A percentile compares a stretch with the other conserved stretches of the same genome.
Evolutionary conservation across 2,113 vertebrate genomes (phyloP).

Genomic region (Hypanus sabinus): DNA sequence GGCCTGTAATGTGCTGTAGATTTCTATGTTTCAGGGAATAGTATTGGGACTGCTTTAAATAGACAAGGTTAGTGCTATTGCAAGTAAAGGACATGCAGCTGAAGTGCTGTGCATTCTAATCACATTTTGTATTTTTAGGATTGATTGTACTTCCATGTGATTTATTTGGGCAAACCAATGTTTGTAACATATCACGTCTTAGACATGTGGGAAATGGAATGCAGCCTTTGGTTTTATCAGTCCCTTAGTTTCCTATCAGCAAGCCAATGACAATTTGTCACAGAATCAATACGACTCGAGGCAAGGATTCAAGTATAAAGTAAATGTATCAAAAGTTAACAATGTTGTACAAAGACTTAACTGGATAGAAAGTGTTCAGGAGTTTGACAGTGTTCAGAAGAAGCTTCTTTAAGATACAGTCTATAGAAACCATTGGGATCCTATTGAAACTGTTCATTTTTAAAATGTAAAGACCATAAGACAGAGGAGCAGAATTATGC

Average conservation of each 20-base stretch:
- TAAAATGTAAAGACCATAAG: neutral
- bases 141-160: too few relatives aligned
- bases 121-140: neutral
- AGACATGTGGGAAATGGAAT: too few relatives aligned
- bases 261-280: neutral
- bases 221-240: neutral
- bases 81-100: neutral
- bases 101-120: neutral
- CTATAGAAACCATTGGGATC: neutral
- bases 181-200: too few relatives aligned
- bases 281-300: too few relatives aligned
- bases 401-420: neutral
- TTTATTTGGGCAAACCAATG: too few relatives aligned
- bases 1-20: too few relatives aligned
- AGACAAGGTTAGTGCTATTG: neutral
- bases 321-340: neutral
- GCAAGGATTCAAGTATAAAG: too few relatives aligned
- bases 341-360: neutral
- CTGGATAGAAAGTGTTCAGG: neutral
- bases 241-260: neutral
- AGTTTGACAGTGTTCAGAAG: neutral
- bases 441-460: neutral
- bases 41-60: neutral
- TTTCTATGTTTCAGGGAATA: neutral
- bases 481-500: too few relatives aligned